These are phyloP conservation scores for Calonectris borealis DNA, from an alignment of 2,113 vertebrate genomes.

Conservation along the genomic window DNA sequence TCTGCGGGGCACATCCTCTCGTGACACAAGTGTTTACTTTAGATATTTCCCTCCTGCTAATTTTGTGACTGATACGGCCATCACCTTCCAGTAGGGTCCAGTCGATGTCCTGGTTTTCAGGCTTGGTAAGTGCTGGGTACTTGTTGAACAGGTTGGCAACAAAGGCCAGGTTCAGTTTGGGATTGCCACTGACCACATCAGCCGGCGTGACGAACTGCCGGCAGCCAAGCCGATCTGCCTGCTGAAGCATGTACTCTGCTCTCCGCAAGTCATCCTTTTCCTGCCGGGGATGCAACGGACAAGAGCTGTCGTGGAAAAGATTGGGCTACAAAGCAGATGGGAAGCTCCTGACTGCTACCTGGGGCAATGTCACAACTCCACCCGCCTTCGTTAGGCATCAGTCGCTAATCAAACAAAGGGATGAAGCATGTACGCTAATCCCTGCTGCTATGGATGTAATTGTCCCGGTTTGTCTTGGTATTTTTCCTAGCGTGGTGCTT, in stretches of 20 bases:
- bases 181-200: constrained; percentile 91
- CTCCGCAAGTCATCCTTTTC: constrained; percentile 86
- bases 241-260: constrained; percentile 89
- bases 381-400: not conserved
- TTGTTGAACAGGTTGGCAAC: constrained; percentile 98
- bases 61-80: not conserved
- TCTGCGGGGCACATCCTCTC: not conserved
- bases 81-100: constrained; percentile 88
- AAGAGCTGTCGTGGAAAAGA: not conserved
- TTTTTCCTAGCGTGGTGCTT: not conserved
- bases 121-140: constrained; percentile 92
- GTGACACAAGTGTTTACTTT: not conserved
- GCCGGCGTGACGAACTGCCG: constrained; percentile 91
- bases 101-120: constrained; percentile 91
- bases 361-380: not conserved
- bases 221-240: constrained; percentile 90
- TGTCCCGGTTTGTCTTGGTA: not conserved
- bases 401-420: rapidly evolving
- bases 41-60: not conserved
- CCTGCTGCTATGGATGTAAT: not conserved
- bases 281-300: constrained; percentile 53
- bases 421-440: not conserved
- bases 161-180: constrained; percentile 95
- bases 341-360: not conserved
- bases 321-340: not conserved